Base-by-base conservation (phyloP, 2,888 invertebrate genomes). In the Eucera pruinosa region DNA sequence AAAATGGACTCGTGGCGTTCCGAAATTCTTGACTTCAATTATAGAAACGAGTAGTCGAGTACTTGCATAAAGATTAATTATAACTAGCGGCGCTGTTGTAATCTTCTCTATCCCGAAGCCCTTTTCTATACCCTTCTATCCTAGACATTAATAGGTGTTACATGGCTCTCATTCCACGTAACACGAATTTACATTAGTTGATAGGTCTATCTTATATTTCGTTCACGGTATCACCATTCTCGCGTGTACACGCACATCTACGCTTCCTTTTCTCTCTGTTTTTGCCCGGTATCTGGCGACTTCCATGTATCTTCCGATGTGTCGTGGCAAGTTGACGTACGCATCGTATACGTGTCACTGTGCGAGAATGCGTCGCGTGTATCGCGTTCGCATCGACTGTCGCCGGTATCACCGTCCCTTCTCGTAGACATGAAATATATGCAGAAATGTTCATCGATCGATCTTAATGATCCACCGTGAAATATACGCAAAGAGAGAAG, bases 391-490 rank as follows among this genome's bases (percentile, higher is more conserved):
- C 25, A 9, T 15, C 60, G 61, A 23, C 41, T 45, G 27, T 73
- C 45, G n/a, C 23, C 45, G 11, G 30, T 47, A 25, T 64, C 18
- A 48, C 72, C 66, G 20, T 48, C 13, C 33, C 43, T 57, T 58
- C 58, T 27, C 43, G 43, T n/a, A n/a, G 43, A 76, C 52, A 55
- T 57, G 50, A 70, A 62, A 70, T 65, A 61, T 65, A 73, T 36
- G 70, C 57, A 70, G 65, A 76, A 70, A 75, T 66, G 61, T 70
- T 76, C 67, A 36, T 52, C 76, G 76, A 76, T 71, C 66, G 70
- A 65, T 76, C 71, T 70, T 76, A 71, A 76, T 71, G 78, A 76
- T 75, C 70, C 70, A n/a, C 55, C 27, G 23, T 18, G 43, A 57
- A 64, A 62, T 58, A 50, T 47, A 62, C 13, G 39, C 39, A 39